Conservation (phyloP, 2,888 invertebrate species). For the Trichopria drosophilae region DNA sequence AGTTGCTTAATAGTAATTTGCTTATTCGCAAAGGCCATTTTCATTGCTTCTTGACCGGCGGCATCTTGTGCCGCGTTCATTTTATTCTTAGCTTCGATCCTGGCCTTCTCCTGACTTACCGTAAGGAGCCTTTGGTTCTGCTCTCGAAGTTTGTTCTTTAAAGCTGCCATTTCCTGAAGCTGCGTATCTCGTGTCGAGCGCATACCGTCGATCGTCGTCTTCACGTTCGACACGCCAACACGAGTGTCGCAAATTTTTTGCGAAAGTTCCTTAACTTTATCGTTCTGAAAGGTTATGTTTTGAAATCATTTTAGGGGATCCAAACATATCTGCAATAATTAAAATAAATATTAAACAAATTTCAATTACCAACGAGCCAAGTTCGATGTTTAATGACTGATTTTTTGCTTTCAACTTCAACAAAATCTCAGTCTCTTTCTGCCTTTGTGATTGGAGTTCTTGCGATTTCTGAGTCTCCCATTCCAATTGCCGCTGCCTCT, state of each 20-base stretch:
- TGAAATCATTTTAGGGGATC: slow-evolving; percentile 1
- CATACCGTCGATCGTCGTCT: slow-evolving; percentile 97
- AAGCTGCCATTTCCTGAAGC: slow-evolving; percentile 81
- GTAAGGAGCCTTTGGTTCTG: slow-evolving; percentile 80
- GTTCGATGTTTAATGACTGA: slow-evolving; percentile 79
- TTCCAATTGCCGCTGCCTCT: slow-evolving; percentile 90
- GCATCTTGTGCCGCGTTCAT: slow-evolving; percentile 60
- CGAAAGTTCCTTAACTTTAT: slow-evolving; percentile 76
- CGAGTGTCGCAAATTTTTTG: slow-evolving; percentile 81
- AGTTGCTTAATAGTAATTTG: slow-evolving; percentile 74
- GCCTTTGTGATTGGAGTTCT: slow-evolving; percentile 83
- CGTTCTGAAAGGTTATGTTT: slow-evolving; percentile 59
- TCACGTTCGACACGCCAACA: slow-evolving; percentile 86
- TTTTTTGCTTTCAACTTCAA: slow-evolving; percentile 84
- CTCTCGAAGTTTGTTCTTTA: slow-evolving; percentile 81
- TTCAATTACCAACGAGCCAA: slow-evolving; percentile 60
- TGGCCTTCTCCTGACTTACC: slow-evolving; percentile 81
- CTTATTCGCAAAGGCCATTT: slow-evolving; percentile 69
- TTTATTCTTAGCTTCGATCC: slow-evolving; percentile 74
- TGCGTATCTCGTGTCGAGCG: slow-evolving; percentile 87
- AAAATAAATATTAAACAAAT: slow-evolving; percentile 1
- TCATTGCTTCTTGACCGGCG: slow-evolving; percentile 63
- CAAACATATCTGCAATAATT: slow-evolving; percentile 3
- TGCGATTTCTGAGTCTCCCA: slow-evolving; percentile 90
- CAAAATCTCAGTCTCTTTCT: slow-evolving; percentile 83